A percentile compares a stretch with the other conserved stretches of the same genome.
These are phyloP conservation scores for Trichacis sp. DNA, from an alignment of 2,888 invertebrate genomes.

Conservation along the genomic window DNA sequence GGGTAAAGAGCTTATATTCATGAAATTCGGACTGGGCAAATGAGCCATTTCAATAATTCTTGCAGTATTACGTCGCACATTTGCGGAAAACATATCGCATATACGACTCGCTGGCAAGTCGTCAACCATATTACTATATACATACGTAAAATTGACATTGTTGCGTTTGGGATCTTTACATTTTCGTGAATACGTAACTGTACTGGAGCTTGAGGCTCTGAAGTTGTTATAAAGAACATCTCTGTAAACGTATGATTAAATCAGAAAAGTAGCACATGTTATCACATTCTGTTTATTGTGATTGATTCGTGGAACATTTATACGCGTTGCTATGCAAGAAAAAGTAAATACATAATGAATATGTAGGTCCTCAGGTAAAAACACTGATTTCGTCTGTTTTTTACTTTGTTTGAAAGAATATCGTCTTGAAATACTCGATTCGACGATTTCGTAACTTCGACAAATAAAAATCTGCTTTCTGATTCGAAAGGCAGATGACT, in stretches of 20 bases:
- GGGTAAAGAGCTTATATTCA: conserved; percentile 94
- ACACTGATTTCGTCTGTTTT: too few species aligned
- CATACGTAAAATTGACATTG: background rate
- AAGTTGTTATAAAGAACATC: too few species aligned
- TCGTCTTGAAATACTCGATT: too few species aligned
- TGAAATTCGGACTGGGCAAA: conserved; percentile 89
- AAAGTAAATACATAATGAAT: too few species aligned
- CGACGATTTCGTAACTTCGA: background rate
- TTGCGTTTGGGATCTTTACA: background rate
- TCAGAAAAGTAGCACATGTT: too few species aligned
- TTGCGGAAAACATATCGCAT: conserved; percentile 41
- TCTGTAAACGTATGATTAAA: too few species aligned
- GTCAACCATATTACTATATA: background rate
- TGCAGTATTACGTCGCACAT: conserved; percentile 47
- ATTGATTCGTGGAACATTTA: too few species aligned
- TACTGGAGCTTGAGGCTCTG: too few species aligned
- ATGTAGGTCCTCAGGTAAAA: too few species aligned
- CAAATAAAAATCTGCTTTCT: conserved; percentile 25
- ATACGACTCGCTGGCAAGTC: conserved; percentile 12
- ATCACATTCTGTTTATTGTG: too few species aligned
- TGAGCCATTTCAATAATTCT: conserved; percentile 49
- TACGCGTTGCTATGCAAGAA: conserved; percentile 26
- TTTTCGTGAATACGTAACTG: too few species aligned
- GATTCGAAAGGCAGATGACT: conserved; percentile 39
- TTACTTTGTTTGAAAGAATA: too few species aligned